A percentile compares a stretch with the other conserved stretches of the same genome.
Evolutionary conservation across 2,113 vertebrate genomes (phyloP).

Genomic region (Hippopotamus amphibius): DNA sequence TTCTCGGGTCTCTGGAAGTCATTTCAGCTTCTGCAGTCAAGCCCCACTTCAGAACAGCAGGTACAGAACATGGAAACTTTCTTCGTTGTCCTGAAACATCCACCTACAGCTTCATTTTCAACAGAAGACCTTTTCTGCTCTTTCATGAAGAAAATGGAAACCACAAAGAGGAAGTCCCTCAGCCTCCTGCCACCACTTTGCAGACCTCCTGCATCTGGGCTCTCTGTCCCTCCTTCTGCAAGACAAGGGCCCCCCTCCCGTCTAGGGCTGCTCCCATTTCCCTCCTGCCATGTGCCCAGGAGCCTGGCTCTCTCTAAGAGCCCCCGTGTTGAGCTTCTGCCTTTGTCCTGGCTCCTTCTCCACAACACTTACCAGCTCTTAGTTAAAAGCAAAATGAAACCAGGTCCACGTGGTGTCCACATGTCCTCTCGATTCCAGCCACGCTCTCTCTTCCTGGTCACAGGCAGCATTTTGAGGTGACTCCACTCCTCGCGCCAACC

Average conservation of each 20-base stretch:
- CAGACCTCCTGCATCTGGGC: not conserved
- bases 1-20: constrained; percentile 15
- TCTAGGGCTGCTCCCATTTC: not conserved
- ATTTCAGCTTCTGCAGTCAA: constrained; percentile 53
- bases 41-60: not conserved
- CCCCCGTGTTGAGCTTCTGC: not conserved
- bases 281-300: not conserved
- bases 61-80: constrained; percentile 23
- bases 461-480: not conserved
- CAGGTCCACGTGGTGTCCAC: not conserved
- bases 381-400: not conserved
- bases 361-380: not conserved
- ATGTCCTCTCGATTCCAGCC: not conserved
- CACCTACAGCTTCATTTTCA: constrained; percentile 57
- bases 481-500: not conserved
- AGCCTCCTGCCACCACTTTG: not conserved
- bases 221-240: not conserved
- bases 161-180: constrained; percentile 74
- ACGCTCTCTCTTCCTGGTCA: not conserved
- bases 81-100: constrained; percentile 58
- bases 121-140: constrained; percentile 49
- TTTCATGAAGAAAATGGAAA: constrained; percentile 75
- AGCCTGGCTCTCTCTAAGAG: not conserved
- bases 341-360: constrained; percentile 11
- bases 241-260: not conserved